These are phyloP conservation scores for Ophioninae sp. DNA, from an alignment of 2,888 invertebrate species.

Conservation along the genomic window DNA sequence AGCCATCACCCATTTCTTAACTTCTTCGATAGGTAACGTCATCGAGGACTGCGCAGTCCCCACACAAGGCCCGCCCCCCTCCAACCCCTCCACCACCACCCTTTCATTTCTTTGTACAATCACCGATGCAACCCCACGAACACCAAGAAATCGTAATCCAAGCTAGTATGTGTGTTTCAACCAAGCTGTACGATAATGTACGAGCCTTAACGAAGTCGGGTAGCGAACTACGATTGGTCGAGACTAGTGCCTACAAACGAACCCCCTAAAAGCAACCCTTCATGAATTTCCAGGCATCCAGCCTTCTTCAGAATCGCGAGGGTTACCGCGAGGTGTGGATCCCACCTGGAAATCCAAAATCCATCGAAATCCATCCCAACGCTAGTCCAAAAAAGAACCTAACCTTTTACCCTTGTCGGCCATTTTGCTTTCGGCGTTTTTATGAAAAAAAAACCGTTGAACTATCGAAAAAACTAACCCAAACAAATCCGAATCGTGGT, in stretches of 20 bases:
- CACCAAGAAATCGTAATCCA: slow-evolving; percentile 32
- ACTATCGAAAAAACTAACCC: too few relatives aligned
- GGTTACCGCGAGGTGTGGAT: slow-evolving; percentile 72
- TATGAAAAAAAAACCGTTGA: too few relatives aligned
- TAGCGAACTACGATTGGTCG: slow-evolving; percentile 76
- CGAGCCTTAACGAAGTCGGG: slow-evolving; percentile 73
- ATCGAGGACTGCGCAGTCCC: slow-evolving; percentile 59
- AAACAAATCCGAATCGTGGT: not conserved
- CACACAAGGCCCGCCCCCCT: slow-evolving; percentile 36
- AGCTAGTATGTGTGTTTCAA: slow-evolving; percentile 38
- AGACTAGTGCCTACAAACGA: slow-evolving; percentile 69
- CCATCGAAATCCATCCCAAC: not conserved
- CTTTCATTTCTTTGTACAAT: slow-evolving; percentile 30
- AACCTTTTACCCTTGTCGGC: slow-evolving; percentile 3
- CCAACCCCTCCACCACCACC: slow-evolving; percentile 53
- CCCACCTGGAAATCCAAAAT: slow-evolving; percentile 29
- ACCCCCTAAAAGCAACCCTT: slow-evolving; percentile 73
- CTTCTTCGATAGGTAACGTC: slow-evolving; percentile 42
- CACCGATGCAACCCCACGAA: slow-evolving; percentile 47
- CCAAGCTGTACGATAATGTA: slow-evolving; percentile 61
- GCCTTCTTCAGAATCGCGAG: slow-evolving; percentile 75
- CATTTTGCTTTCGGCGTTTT: not conserved
- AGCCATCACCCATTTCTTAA: slow-evolving; percentile 45
- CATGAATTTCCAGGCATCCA: slow-evolving; percentile 58
- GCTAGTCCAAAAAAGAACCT: not conserved